phyloP scores from a whole-genome alignment of 2,888 invertebrate genomes.

The Cantharis rustica region DNA sequence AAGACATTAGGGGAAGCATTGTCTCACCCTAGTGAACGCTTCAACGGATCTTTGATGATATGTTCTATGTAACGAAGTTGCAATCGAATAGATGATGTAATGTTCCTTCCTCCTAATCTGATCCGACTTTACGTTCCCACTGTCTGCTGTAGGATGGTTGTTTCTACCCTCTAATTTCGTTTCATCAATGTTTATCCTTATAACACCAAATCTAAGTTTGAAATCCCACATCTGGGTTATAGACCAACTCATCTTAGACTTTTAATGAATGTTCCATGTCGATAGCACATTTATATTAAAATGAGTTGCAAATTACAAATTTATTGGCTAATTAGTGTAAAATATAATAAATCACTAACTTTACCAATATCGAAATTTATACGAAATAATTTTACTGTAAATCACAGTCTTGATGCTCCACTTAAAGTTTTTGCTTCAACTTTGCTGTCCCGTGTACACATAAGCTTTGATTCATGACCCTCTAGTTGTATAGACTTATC shows the following conservation, averaged over 20 bases:
- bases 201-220: slow-evolving; percentile 11
- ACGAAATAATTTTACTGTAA: slow-evolving; percentile 1
- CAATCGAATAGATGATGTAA: slow-evolving; percentile 35
- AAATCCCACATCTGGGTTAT: neutral
- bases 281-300: neutral
- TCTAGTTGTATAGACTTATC: slow-evolving; percentile 34
- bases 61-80: slow-evolving; percentile 33
- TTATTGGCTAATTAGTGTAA: neutral
- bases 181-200: slow-evolving; percentile 28
- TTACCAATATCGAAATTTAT: neutral
- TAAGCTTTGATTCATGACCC: slow-evolving; percentile 43
- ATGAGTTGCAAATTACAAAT: neutral
- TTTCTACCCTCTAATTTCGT: slow-evolving; percentile 22
- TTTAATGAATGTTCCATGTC: neutral
- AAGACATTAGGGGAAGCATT: slow-evolving; percentile 39
- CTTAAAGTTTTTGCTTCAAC: slow-evolving; percentile 29
- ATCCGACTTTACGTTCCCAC: slow-evolving; percentile 26
- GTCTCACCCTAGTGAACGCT: slow-evolving; percentile 35
- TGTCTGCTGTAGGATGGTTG: slow-evolving; percentile 15
- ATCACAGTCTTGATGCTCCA: slow-evolving; percentile 7
- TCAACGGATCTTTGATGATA: slow-evolving; percentile 35
- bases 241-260: neutral
- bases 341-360: neutral
- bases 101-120: slow-evolving; percentile 31
- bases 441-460: slow-evolving; percentile 39